Conservation (phyloP, 2,113 vertebrate genomes). For the Illadopsis cleaveri region DNA sequence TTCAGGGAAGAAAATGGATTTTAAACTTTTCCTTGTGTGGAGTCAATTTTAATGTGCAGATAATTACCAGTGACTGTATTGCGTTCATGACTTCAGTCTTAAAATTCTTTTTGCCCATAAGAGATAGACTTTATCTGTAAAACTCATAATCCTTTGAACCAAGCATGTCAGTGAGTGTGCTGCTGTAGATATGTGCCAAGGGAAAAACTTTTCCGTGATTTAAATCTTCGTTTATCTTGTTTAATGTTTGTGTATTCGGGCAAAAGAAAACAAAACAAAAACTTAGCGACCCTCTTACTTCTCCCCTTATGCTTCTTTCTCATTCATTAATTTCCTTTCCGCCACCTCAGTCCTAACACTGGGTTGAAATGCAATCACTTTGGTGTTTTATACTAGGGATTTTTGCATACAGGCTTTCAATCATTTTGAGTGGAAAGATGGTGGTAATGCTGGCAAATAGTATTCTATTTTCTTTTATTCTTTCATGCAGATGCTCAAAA, state of each 20-base stretch:
- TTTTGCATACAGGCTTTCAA: not conserved
- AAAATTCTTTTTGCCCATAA: not conserved
- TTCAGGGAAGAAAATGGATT: not conserved
- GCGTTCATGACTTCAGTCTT: not conserved
- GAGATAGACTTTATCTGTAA: not conserved
- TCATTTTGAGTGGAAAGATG: not conserved
- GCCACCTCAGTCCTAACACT: not conserved
- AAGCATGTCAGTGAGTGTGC: not conserved
- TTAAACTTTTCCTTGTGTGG: not conserved
- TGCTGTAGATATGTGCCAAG: not conserved
- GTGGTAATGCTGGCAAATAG: not conserved
- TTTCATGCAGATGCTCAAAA: not conserved
- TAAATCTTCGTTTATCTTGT: not conserved
- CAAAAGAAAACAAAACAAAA: not conserved
- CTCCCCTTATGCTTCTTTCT: not conserved
- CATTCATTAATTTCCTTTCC: not conserved
- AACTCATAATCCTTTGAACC: not conserved
- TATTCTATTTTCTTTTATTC: not conserved
- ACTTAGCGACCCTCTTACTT: not conserved
- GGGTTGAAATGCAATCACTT: not conserved
- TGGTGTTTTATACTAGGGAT: fast-evolving
- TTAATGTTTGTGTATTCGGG: not conserved
- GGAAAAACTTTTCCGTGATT: not conserved
- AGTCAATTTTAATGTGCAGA: not conserved
- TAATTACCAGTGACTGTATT: not conserved